These are phyloP conservation scores for Pachypanchax playfairii DNA, from an alignment of 2,113 vertebrate species.

Conservation along the genomic window DNA sequence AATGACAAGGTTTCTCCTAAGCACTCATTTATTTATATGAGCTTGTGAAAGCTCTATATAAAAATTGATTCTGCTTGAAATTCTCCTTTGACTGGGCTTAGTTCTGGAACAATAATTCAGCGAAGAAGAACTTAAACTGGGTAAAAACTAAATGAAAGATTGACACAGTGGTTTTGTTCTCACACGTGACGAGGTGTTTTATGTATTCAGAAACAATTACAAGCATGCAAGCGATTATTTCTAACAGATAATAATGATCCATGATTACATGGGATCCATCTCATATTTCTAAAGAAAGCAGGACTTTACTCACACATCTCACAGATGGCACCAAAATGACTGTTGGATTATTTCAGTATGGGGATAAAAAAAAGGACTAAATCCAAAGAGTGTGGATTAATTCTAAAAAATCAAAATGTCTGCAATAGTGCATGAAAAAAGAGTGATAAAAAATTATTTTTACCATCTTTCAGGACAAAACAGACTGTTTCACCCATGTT, in stretches of 20 bases:
- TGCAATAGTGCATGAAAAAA: background rate
- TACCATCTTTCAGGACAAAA: too few relatives aligned
- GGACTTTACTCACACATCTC: background rate
- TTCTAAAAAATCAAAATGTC: too few relatives aligned
- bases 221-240: background rate
- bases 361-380: background rate
- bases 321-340: background rate
- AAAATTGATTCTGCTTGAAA: background rate
- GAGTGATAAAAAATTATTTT: too few relatives aligned
- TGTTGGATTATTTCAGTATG: constrained; percentile 4
- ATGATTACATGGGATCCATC: background rate
- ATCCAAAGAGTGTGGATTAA: constrained; percentile 16
- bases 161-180: background rate
- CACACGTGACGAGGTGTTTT: too few relatives aligned
- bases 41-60: constrained; percentile 7
- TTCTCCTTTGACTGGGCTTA: background rate
- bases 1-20: constrained; percentile 39
- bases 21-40: constrained; percentile 35
- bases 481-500: too few relatives aligned
- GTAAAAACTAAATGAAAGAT: background rate
- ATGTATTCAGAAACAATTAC: background rate
- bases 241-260: background rate
- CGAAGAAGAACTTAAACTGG: background rate
- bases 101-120: background rate
- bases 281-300: background rate